Evolutionary conservation across 1,140 invertebrate species (phyloP).

Genomic region (Caenorhabditis brenneri): DNA sequence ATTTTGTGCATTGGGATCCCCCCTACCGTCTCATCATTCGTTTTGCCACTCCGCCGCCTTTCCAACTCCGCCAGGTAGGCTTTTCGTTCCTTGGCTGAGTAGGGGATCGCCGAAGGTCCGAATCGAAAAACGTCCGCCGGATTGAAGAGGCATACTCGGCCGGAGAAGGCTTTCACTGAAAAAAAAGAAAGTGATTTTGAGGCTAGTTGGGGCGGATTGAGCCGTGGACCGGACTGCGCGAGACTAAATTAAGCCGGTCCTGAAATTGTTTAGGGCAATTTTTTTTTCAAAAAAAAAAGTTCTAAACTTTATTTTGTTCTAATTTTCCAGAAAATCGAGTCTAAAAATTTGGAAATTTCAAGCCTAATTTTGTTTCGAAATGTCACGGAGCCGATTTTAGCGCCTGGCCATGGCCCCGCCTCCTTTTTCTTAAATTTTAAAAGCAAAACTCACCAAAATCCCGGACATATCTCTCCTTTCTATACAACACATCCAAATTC

Average conservation of each 20-base stretch:
- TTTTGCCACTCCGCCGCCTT: background rate
- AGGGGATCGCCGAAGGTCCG: conserved; percentile 31
- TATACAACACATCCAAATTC: conserved; percentile 72
- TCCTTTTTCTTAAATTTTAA: background rate
- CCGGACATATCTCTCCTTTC: conserved; percentile 40
- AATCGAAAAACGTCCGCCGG: conserved; percentile 41
- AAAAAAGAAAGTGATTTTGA: background rate
- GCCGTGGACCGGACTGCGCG: too few relatives aligned
- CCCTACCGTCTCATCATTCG: background rate
- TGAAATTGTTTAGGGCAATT: background rate
- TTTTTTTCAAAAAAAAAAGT: too few relatives aligned
- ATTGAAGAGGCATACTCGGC: conserved; percentile 34
- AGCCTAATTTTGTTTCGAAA: conserved; percentile 23
- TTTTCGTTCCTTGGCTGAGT: background rate
- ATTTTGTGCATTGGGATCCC: background rate
- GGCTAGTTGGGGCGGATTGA: background rate
- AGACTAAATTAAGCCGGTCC: background rate
- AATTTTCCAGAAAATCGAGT: too few relatives aligned
- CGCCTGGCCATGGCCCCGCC: background rate
- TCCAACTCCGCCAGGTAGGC: background rate
- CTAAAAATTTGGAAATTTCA: too few relatives aligned
- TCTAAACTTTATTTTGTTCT: too few relatives aligned
- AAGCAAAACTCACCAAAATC: conserved; percentile 15
- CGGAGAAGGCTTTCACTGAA: background rate
- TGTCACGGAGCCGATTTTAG: too few relatives aligned